Evolutionary conservation across 92 coral and sea anemone species (phyloP), one percentile per base, ranked within the genome.

Genomic region (Porites rus): DNA sequence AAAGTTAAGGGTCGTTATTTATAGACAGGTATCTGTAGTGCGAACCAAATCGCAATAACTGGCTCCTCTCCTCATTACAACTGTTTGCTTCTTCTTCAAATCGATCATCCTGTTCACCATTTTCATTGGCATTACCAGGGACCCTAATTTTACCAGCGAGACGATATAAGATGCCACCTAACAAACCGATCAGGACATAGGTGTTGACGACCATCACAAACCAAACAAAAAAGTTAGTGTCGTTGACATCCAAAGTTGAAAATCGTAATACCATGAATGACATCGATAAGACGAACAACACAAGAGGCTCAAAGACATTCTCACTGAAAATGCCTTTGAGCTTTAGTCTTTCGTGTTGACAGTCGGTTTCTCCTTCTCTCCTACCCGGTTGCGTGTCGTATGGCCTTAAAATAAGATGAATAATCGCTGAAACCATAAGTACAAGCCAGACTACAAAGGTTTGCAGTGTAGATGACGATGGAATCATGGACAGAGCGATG

Each of bases 251-350:
- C 38, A 87, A 17, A 18, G 81, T 28, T 28, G 93, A 79, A 84
- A 92, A 79, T 85, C 90, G 84, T 65, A 85, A 56, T 46, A 85
- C 17, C 81, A 85, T 69, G 56, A 92, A 92, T 10, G 94, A 92
- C 75, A 83, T 82, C 19, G 92, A 77, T 28, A 92, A 75, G 54
- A 84, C 94, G 8, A 92, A 51, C 71, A 88, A 52, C 8, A 84
- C 92, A 3, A 80, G 8, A 11, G 84, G 77, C 60, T 92, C 94
- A 59, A 84, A 67, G 10, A 72, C 69, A 69, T 92, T 92, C 68
- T 92, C 94, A 19, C 78, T 62, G 59, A 90, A 64, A 66, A 67
- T 72, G 18, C 50, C 50, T 10, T 13, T 43, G 5, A 58, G 20
- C 7, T 13, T 63, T 12, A 22, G 13, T 14, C n/a, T 75, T 14